These are phyloP conservation scores for Dicaeum eximium DNA, from an alignment of 2,113 vertebrate species.

Conservation along the genomic window DNA sequence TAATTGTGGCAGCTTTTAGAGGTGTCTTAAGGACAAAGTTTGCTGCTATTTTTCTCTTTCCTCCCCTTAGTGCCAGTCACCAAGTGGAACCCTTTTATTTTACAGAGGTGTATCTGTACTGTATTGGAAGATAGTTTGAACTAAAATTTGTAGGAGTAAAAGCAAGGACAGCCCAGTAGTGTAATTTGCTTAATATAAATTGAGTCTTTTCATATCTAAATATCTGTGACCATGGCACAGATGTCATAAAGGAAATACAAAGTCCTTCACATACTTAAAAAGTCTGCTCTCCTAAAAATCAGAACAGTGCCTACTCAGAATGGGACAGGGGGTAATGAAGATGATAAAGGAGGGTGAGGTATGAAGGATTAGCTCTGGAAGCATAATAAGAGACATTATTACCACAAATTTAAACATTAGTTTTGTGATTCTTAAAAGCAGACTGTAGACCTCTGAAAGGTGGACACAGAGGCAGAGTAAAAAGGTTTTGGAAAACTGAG, in stretches of 20 bases:
- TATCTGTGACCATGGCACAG: not conserved
- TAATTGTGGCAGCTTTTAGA: not conserved
- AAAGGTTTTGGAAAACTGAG: not conserved
- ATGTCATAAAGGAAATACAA: not conserved
- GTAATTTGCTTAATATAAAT: not conserved
- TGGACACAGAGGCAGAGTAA: not conserved
- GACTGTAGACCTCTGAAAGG: not conserved
- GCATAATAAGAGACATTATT: not conserved
- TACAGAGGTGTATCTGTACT: not conserved
- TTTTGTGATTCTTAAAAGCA: not conserved
- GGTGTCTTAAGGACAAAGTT: not conserved
- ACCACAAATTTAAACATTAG: not conserved
- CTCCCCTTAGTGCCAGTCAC: constrained; percentile 4
- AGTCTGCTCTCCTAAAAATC: not conserved
- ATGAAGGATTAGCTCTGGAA: not conserved
- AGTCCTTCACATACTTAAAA: not conserved
- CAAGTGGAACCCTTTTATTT: not conserved
- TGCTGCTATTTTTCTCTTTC: constrained; percentile 19
- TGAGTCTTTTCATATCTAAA: not conserved
- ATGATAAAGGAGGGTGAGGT: not conserved
- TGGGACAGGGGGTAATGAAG: not conserved
- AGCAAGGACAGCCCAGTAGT: not conserved
- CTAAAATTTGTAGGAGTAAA: not conserved
- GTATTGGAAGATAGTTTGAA: not conserved
- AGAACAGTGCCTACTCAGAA: too few relatives aligned